Base-by-base conservation (phyloP, 2,113 vertebrate genomes). In the Rutilus rutilus region DNA sequence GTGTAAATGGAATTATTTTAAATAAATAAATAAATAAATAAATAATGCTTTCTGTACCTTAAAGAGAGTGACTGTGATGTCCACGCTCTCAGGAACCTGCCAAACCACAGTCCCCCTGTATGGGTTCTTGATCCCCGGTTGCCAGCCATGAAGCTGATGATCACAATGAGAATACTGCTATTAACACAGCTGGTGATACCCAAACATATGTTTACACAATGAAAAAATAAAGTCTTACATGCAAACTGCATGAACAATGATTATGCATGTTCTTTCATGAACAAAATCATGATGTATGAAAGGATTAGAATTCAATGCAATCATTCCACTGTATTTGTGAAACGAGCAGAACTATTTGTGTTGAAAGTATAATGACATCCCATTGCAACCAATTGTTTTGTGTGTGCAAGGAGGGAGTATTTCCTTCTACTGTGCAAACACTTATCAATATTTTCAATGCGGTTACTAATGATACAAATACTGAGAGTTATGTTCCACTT, bases 61-160 rank as follows among this genome's bases (percentile, higher is more conserved):
- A 90, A 97, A 98, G 4, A 98, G 94, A 0, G 97, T 98, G 86
- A 97, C 95, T 0, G 94, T 94, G 86, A 97, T 94, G 88, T 96
- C 96, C 90, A 97, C 92, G 1, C 93, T 97, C 91, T 97, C 97
- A 0, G 96, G 96, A 23, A 96, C 95, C 87, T 96, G 95, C 97
- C 97, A 98, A 1, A 97, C 81, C 86, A 97, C 96, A 6, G 94
- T 89, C 33, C 97, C 97, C 85, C 97, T 91, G 91, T 97, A 97
- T 0, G 97, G 96, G 89, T 98, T 96, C 90, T 96, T 93, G 80
- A 98, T 98, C 11, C 97, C 97, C 0, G 97, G 97, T 88, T 98
- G 97, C 97, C 97, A 98, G 88, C 96, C 94, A 91, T 97, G 97
- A 78, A 96, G 94, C 97, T 98, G 79, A 21, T 15, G 30, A 5